These are phyloP conservation scores for Ceuthmochares aereus DNA, from an alignment of 2,113 vertebrate genomes.

Conservation along the genomic window DNA sequence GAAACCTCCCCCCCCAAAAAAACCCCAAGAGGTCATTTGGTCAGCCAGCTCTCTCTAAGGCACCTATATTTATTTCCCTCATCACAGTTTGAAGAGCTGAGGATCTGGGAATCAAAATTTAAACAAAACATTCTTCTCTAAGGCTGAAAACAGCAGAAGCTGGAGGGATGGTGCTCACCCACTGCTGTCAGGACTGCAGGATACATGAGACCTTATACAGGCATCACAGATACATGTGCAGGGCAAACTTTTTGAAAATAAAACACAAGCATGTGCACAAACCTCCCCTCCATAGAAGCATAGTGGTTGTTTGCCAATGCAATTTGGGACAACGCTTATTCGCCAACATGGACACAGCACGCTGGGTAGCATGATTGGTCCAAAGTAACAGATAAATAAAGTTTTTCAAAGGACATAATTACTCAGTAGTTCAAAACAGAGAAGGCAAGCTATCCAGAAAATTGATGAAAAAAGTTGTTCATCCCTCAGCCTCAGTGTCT, in stretches of 20 bases:
- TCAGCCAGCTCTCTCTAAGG: neutral
- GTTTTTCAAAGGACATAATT: neutral
- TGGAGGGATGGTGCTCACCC: neutral
- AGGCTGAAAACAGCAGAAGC: neutral
- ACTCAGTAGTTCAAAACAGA: neutral
- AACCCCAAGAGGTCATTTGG: neutral
- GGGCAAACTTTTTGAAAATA: neutral
- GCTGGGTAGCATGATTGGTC: accelerated
- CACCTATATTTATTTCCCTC: neutral
- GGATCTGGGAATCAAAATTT: neutral
- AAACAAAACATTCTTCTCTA: neutral
- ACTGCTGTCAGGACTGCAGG: neutral
- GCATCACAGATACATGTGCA: neutral
- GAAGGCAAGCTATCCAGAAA: neutral
- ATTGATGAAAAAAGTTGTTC: neutral
- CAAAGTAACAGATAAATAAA: neutral
- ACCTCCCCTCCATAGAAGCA: neutral
- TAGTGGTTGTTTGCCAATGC: neutral
- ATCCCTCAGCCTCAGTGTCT: neutral
- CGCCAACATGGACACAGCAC: neutral
- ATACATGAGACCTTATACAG: accelerated
- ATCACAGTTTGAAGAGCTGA: neutral
- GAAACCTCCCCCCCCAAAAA: too few relatives aligned
- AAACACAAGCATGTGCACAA: neutral
- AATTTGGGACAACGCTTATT: neutral